phyloP scores from a whole-genome alignment of 2,888 invertebrate species.

The Adelphocoris suturalis region DNA sequence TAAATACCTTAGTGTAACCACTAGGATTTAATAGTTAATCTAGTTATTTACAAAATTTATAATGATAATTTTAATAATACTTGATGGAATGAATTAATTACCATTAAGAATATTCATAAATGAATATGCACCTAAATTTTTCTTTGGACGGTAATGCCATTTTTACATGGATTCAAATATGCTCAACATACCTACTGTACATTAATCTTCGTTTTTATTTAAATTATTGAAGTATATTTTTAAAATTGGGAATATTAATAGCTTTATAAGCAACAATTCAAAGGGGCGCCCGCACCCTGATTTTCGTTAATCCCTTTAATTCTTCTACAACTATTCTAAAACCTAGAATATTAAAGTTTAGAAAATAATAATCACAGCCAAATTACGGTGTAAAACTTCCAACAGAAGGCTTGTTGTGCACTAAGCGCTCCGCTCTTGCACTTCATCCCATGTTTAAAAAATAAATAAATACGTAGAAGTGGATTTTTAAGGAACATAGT shows the following conservation, averaged over 20 bases:
- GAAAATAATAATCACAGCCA: slow-evolving; percentile 54
- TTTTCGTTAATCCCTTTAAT: neutral
- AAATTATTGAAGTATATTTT: neutral
- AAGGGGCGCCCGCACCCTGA: slow-evolving; percentile 26
- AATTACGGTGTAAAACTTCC: slow-evolving; percentile 55
- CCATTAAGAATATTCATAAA: too few species aligned
- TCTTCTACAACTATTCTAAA: neutral
- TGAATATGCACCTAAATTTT: neutral
- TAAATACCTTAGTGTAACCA: neutral
- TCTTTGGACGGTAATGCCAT: slow-evolving; percentile 32
- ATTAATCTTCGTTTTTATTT: too few species aligned
- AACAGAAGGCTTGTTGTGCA: neutral
- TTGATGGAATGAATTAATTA: neutral
- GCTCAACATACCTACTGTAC: neutral
- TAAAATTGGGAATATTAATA: neutral
- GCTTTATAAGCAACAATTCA: neutral
- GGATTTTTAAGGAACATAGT: slow-evolving; percentile 51
- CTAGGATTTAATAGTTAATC: neutral
- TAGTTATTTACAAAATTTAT: neutral
- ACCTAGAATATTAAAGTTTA: neutral
- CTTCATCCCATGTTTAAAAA: slow-evolving; percentile 23
- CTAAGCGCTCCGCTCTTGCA: slow-evolving; percentile 2
- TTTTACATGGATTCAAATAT: neutral
- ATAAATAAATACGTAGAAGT: slow-evolving; percentile 56
- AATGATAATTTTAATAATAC: neutral